phyloP scores from a whole-genome alignment of 2,113 vertebrate species.

The Atrichornis clamosus region DNA sequence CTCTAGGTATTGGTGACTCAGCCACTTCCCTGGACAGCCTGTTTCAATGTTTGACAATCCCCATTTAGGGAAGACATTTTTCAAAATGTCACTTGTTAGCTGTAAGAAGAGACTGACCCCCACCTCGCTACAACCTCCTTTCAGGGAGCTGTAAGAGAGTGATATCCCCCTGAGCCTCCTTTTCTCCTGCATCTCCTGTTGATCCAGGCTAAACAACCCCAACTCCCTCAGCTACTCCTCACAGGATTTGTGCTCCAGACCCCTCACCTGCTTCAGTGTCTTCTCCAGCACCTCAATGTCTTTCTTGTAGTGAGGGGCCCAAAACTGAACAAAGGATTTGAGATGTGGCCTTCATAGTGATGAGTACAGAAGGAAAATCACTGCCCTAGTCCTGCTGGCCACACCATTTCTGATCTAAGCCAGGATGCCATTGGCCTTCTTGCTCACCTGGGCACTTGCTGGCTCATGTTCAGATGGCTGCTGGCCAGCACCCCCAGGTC shows the following conservation, averaged over 20 bases:
- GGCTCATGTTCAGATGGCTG: neutral
- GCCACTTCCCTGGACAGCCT: neutral
- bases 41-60: neutral
- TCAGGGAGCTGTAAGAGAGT: neutral
- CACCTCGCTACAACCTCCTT: neutral
- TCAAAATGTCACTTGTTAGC: neutral
- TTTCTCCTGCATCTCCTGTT: too few relatives aligned
- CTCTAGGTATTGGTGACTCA: neutral
- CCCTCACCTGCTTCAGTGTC: neutral
- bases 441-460: neutral
- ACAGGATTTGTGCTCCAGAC: neutral
- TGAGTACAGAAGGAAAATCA: neutral
- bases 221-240: neutral
- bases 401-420: neutral
- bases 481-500: neutral
- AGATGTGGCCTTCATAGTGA: neutral
- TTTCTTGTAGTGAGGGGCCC: neutral
- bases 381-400: neutral
- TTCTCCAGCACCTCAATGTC: neutral
- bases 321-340: neutral
- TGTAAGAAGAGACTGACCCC: neutral
- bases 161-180: too few relatives aligned
- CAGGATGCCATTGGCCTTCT: neutral
- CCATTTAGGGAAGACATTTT: neutral
- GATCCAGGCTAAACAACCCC: neutral